A percentile compares a stretch with the other conserved stretches of the same genome.
These are phyloP conservation scores for Liolophura sinensis DNA, from an alignment of 1,140 invertebrate genomes.

Conservation along the genomic window DNA sequence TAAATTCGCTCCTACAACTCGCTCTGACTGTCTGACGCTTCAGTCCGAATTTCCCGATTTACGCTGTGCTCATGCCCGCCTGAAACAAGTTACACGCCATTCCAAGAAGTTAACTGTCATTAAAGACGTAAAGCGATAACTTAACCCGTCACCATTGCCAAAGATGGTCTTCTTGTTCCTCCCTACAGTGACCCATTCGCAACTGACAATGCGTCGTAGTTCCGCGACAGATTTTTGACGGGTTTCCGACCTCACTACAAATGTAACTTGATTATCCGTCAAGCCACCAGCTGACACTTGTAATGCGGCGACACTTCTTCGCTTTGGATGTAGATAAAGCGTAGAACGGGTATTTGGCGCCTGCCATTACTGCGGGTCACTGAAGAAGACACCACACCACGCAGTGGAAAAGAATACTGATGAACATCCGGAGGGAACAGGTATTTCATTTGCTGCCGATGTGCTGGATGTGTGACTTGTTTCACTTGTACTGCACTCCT, in stretches of 20 bases:
- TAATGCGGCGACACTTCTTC: slow-evolving; percentile 20
- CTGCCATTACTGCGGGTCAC: slow-evolving; percentile 17
- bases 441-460: slow-evolving; percentile 22
- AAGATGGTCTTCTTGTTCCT: slow-evolving; percentile 26
- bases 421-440: slow-evolving; percentile 16
- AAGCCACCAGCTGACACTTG: slow-evolving; percentile 14
- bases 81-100: slow-evolving; percentile 19
- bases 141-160: slow-evolving; percentile 20
- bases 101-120: slow-evolving; percentile 18
- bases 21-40: slow-evolving; percentile 14
- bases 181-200: slow-evolving; percentile 1
- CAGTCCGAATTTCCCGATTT: slow-evolving; percentile 20
- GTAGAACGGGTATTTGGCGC: neutral
- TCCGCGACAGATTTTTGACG: slow-evolving; percentile 20
- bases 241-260: slow-evolving; percentile 21
- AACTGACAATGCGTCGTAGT: slow-evolving; percentile 18
- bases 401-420: slow-evolving; percentile 9
- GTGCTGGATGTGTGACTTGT: no score
- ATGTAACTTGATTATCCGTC: slow-evolving; percentile 19
- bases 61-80: slow-evolving; percentile 10
- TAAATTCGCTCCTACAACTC: slow-evolving; percentile 14
- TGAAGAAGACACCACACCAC: slow-evolving; percentile 7
- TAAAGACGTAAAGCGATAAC: slow-evolving; percentile 22
- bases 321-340: slow-evolving; percentile 23
- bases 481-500: no score